These are phyloP conservation scores for Conops quadrifasciatus DNA, from an alignment of 2,888 invertebrate species.

Conservation along the genomic window DNA sequence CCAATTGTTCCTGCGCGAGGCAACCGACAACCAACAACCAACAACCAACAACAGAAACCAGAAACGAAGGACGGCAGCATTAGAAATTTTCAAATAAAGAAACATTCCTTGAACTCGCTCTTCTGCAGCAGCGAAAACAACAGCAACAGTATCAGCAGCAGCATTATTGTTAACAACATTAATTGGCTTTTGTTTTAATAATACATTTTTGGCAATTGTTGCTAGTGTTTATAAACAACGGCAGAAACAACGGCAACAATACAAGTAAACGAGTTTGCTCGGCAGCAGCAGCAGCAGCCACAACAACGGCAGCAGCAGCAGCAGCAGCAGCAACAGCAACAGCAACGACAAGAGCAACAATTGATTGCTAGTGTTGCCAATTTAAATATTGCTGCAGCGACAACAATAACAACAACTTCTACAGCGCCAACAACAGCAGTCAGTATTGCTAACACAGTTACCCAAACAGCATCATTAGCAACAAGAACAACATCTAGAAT, in stretches of 20 bases:
- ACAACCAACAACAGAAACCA: too few species aligned
- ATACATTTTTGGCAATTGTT: constrained; percentile 47
- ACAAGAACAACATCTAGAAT: background rate
- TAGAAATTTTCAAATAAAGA: too few species aligned
- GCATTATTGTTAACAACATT: constrained; percentile 57
- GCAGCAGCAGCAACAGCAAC: constrained; percentile 38
- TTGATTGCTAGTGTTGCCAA: constrained; percentile 28
- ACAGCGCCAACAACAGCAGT: background rate
- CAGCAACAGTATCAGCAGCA: constrained; percentile 52
- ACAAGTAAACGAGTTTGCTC: constrained; percentile 42
- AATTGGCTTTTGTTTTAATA: constrained; percentile 29
- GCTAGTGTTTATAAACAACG: constrained; percentile 44
- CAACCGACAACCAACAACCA: too few species aligned
- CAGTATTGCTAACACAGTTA: background rate
- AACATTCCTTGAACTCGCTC: too few species aligned
- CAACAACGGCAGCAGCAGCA: constrained; percentile 46
- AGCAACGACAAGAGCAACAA: constrained; percentile 32
- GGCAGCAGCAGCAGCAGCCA: constrained; percentile 42
- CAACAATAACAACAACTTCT: background rate
- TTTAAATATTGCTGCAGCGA: constrained; percentile 25
- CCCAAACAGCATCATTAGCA: background rate
- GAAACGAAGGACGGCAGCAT: too few species aligned
- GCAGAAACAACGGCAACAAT: constrained; percentile 42
- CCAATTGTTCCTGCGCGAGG: too few species aligned
- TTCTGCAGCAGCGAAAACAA: background rate